Evolutionary conservation across 1,140 invertebrate genomes (phyloP).

Genomic region (Dufourea novaeangliae): DNA sequence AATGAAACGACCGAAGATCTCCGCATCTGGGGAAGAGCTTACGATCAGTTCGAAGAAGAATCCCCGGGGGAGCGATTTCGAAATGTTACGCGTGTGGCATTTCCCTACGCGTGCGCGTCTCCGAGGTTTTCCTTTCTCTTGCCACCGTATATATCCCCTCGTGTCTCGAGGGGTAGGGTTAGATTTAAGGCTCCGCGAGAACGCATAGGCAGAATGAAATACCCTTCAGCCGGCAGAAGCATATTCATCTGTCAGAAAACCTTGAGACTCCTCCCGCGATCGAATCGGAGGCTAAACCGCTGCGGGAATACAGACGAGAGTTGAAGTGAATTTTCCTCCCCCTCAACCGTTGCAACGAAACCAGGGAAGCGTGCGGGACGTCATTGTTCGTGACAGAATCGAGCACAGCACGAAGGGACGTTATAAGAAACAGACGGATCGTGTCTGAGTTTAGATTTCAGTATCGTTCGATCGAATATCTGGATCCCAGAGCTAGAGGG

Average conservation of each 20-base stretch:
- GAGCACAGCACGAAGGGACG: too few species aligned
- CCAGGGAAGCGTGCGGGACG: too few species aligned
- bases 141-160: not conserved
- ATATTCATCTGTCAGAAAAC: conserved; percentile 33
- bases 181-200: not conserved
- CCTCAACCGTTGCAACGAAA: not conserved
- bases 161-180: conserved; percentile 7
- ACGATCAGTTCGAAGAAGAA: not conserved
- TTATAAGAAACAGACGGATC: not conserved
- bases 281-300: not conserved
- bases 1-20: not conserved
- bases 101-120: conserved; percentile 15
- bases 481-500: too few species aligned
- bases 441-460: too few species aligned
- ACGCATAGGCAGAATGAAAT: conserved; percentile 12
- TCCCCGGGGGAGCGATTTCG: conserved; percentile 3
- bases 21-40: conserved; percentile 1
- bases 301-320: not conserved
- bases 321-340: not conserved
- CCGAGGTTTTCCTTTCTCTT: not conserved
- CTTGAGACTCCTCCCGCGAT: not conserved
- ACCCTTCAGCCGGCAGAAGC: not conserved
- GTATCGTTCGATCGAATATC: too few species aligned
- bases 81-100: conserved; percentile 23
- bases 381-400: not conserved